Base-by-base conservation (phyloP, 2,797 vertebrate genomes). In the Megaceryle alcyon region DNA sequence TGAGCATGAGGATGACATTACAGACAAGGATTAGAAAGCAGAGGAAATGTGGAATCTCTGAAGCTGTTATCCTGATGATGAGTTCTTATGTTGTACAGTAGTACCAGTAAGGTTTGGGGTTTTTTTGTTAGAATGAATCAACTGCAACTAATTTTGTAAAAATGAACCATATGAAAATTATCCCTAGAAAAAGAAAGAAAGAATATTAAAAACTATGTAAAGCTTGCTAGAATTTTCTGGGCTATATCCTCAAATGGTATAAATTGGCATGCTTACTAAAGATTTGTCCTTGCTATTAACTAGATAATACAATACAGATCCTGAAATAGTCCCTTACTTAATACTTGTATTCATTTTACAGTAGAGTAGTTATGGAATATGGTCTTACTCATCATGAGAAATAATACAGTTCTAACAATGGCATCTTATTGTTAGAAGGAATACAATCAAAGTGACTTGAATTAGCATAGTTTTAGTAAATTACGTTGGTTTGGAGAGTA, bases 371-470 rank as follows among this genome's bases (percentile, higher is more conserved):
- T 91, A 84, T 14, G 33, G 66, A 88, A 77, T 65, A 68, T 65
- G 33, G 44, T 73, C 63, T 83, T 91, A 86, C 33, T 90, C 70
- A 84, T 83, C 7, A 46, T 46, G 43, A 91, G 79, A 88, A 96
- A 76, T 54, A 90, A 76, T 79, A 51, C 31, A 86, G 6, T 48
- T 92, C 35, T 78, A 92, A 86, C 78, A 89, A 48, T 44, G 44
- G n/a, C 48, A 51, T 88, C 19, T 87, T 92, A 43, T 81, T 90
- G 44, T 86, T 91, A 59, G 43, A 78, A 68, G 76, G 65, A 88
- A 10, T 78, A 57, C 48, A 65, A 61, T 85, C 33, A 69, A 88
- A 81, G 33, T 88, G 76, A 79, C 59, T 81, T 61, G 48, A 77
- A 69, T 92, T 48, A 75, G 44, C 33, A 80, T 21, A 31, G 57